Evolutionary conservation across 2,797 vertebrate species (phyloP).

Genomic region (Chelidonichthys spinosus): DNA sequence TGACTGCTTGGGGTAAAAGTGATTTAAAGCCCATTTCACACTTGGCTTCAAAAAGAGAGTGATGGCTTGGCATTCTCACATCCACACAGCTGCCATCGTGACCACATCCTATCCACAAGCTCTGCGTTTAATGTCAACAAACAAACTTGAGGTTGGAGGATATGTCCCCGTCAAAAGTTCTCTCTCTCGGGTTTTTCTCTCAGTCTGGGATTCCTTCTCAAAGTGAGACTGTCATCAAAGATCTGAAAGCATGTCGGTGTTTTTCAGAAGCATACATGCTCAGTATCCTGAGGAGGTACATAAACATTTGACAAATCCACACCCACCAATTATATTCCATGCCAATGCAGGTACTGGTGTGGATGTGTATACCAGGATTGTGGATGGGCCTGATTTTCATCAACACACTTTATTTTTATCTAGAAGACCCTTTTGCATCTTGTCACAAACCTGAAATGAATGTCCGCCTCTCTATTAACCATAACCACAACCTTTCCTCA

Average conservation of each 20-base stretch:
- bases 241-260: neutral
- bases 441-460: no score
- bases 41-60: conserved; percentile 72
- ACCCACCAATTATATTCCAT: neutral
- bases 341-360: neutral
- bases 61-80: conserved; percentile 61
- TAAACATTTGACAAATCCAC: conserved; percentile 7
- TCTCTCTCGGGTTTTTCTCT: neutral
- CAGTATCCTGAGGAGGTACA: neutral
- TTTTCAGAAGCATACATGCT: neutral
- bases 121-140: conserved; percentile 43
- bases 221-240: conserved; percentile 1
- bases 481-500: no score
- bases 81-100: conserved; percentile 60
- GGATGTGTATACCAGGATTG: neutral
- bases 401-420: no score
- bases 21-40: conserved; percentile 84
- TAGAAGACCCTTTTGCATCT: no score
- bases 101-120: conserved; percentile 55
- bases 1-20: conserved; percentile 71
- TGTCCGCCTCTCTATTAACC: no score
- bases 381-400: no score
- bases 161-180: conserved; percentile 32
- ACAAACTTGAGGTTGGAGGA: conserved; percentile 40
- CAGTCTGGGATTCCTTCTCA: conserved; percentile 1